These are phyloP conservation scores for Oreortyx pictus DNA, from an alignment of 2,797 vertebrate genomes.

Conservation along the genomic window DNA sequence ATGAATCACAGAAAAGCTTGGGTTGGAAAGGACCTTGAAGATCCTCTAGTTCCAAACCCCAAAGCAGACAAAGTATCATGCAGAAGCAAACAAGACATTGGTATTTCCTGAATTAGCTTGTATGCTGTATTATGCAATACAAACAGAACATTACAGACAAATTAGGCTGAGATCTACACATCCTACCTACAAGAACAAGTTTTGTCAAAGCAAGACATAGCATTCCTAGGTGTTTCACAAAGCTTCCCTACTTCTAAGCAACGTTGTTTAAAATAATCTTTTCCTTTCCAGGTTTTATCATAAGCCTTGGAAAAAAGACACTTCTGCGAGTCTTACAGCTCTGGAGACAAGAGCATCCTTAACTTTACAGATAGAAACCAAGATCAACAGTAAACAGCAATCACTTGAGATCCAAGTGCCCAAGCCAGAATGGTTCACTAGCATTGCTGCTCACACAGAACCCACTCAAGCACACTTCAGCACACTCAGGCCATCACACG, in stretches of 20 bases:
- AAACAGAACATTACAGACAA: neutral
- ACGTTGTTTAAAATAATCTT: neutral
- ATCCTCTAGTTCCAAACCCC: neutral
- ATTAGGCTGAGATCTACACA: neutral
- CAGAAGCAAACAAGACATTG: neutral
- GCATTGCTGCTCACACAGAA: neutral
- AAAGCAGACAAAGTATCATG: neutral
- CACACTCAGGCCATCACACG: neutral
- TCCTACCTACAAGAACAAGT: neutral
- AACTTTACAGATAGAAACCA: neutral
- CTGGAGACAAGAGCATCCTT: neutral
- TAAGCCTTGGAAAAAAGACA: neutral
- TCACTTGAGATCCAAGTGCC: neutral
- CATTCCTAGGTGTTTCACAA: neutral
- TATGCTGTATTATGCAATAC: neutral
- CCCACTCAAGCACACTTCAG: neutral
- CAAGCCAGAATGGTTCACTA: neutral
- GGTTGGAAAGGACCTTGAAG: neutral
- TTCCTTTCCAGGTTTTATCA: neutral
- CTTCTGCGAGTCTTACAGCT: neutral
- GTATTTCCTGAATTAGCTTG: neutral
- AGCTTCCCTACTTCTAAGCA: neutral
- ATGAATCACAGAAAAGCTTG: accelerated
- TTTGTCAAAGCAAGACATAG: neutral
- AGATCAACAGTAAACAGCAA: neutral